These are phyloP conservation scores for Drosophila nasuta DNA, from an alignment of 1,140 invertebrate genomes.

Conservation along the genomic window DNA sequence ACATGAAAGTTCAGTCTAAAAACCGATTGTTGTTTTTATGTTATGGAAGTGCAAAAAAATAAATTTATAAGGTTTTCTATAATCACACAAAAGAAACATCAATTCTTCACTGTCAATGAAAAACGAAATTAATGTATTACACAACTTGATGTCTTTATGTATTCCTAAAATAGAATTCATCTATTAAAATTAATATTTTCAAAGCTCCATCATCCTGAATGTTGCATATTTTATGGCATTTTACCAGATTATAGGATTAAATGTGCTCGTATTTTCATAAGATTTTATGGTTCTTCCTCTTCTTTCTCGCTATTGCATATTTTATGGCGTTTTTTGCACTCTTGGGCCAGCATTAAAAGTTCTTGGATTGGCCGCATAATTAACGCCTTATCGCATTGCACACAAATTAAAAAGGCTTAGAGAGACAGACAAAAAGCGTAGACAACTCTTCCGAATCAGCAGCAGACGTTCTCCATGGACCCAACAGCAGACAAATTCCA, in stretches of 20 bases:
- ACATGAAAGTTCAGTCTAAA: neutral
- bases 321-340: conserved; percentile 24
- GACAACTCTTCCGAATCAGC: conserved; percentile 34
- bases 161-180: no score
- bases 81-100: neutral
- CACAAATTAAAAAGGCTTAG: conserved; percentile 71
- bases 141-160: no score
- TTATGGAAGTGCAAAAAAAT: no score
- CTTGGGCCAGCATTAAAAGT: neutral
- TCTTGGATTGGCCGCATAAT: conserved; percentile 51
- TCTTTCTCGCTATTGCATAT: conserved; percentile 22
- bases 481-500: conserved; percentile 42
- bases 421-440: conserved; percentile 31
- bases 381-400: conserved; percentile 65
- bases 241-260: neutral
- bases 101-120: neutral
- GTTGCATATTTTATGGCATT: neutral
- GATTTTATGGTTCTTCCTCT: neutral
- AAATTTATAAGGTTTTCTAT: neutral
- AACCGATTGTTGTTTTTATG: no score
- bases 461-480: conserved; percentile 48
- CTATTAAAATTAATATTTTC: neutral
- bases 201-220: neutral
- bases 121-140: no score
- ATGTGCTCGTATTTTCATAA: neutral